A percentile compares a stretch with the other conserved stretches of the same genome.
These are phyloP conservation scores for Olivierus martensii DNA, from an alignment of 1,140 invertebrate genomes.

Conservation along the genomic window DNA sequence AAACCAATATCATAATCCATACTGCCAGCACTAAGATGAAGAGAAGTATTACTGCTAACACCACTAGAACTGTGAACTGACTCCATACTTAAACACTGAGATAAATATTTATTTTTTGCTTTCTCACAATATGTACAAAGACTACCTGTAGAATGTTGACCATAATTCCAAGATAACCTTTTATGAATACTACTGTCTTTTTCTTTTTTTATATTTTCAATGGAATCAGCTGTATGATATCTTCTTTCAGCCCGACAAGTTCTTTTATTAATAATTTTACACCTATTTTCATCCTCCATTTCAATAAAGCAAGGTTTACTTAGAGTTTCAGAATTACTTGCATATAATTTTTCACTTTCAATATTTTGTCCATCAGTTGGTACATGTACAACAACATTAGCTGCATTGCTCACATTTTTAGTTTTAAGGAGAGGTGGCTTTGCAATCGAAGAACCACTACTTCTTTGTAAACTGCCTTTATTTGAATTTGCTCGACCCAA, in stretches of 20 bases:
- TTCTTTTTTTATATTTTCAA: constrained; percentile 45
- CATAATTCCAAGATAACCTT: constrained; percentile 48
- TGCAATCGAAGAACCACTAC: no score
- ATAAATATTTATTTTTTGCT: neutral
- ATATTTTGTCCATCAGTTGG: no score
- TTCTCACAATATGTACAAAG: constrained; percentile 8
- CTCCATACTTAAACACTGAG: constrained; percentile 28
- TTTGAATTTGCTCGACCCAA: no score
- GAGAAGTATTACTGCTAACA: constrained; percentile 37
- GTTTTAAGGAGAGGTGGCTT: no score
- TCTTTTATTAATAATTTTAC: constrained; percentile 27
- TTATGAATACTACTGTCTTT: constrained; percentile 46
- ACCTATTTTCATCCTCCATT: no score
- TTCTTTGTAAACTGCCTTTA: no score
- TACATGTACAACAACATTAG: no score
- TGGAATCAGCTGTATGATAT: constrained; percentile 49
- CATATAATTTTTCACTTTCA: no score
- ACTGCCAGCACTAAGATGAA: constrained; percentile 31
- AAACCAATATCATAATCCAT: constrained; percentile 23
- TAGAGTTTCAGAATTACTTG: no score
- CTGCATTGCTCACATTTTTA: no score
- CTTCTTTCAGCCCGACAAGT: constrained; percentile 37
- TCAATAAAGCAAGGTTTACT: no score
- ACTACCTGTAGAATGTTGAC: constrained; percentile 23
- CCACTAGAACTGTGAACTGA: constrained; percentile 39